Conservation (phyloP, 2,888 invertebrate species). For the Aleiodes leptofemur region DNA sequence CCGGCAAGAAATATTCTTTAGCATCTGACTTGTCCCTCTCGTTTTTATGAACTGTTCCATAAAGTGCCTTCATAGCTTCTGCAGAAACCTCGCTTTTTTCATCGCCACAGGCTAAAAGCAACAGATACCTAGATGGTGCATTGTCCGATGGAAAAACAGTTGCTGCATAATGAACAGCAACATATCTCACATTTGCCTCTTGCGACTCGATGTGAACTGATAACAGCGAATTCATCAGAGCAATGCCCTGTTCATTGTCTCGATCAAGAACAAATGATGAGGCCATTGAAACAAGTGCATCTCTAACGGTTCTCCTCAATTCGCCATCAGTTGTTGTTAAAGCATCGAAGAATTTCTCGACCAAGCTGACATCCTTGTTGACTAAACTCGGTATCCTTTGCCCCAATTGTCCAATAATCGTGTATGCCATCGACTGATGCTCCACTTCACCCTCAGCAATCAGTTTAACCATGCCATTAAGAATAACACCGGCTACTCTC, state of each 20-base stretch:
- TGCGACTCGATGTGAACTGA: constrained; percentile 86
- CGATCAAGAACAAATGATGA: constrained; percentile 69
- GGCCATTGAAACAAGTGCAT: constrained; percentile 70
- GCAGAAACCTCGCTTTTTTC: constrained; percentile 85
- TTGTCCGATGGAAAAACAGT: constrained; percentile 89
- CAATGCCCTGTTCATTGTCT: constrained; percentile 71
- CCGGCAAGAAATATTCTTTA: constrained; percentile 79
- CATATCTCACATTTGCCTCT: constrained; percentile 83
- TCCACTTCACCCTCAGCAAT: constrained; percentile 81
- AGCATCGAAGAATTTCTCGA: constrained; percentile 77
- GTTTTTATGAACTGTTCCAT: constrained; percentile 79
- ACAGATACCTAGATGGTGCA: constrained; percentile 87
- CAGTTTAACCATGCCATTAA: constrained; percentile 85
- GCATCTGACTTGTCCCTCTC: constrained; percentile 65
- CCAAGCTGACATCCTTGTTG: constrained; percentile 80
- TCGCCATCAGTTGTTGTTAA: constrained; percentile 73
- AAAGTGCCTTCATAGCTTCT: constrained; percentile 85
- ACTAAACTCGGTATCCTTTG: constrained; percentile 80
- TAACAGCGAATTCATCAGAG: constrained; percentile 80
- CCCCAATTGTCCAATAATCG: constrained; percentile 83
- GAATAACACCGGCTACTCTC: constrained; percentile 83
- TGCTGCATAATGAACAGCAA: constrained; percentile 88
- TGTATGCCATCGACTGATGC: constrained; percentile 84
- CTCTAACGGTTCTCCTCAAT: constrained; percentile 66
- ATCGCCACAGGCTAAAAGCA: constrained; percentile 90